Evolutionary conservation across 2,888 invertebrate genomes (phyloP).

Genomic region (Nyleta sp.): DNA sequence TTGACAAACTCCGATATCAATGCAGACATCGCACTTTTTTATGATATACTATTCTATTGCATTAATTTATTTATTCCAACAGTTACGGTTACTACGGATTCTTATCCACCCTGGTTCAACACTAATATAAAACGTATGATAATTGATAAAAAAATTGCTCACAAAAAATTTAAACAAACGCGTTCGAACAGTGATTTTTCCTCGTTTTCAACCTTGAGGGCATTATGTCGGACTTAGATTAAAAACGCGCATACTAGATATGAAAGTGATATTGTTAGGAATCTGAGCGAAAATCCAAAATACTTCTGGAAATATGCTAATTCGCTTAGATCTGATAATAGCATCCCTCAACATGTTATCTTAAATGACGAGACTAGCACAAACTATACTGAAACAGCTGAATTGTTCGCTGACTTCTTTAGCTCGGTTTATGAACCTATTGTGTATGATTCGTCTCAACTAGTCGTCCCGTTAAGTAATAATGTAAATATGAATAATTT

Average conservation of each 20-base stretch:
- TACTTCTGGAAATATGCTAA: constrained; percentile 28
- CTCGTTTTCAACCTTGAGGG: not conserved
- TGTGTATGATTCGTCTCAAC: too few relatives aligned
- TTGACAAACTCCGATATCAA: constrained; percentile 1
- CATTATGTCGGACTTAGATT: not conserved
- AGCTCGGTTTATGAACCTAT: constrained; percentile 3
- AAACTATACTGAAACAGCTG: constrained; percentile 4
- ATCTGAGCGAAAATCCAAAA: not conserved
- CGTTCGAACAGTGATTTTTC: not conserved
- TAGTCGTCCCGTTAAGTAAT: not conserved
- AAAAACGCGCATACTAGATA: not conserved
- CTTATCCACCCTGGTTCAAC: constrained; percentile 7
- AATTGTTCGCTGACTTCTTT: constrained; percentile 11
- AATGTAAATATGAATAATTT: too few relatives aligned
- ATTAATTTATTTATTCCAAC: constrained; percentile 5
- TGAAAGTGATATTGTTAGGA: not conserved
- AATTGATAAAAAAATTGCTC: constrained; percentile 13
- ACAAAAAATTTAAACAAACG: constrained; percentile 3
- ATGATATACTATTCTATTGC: not conserved
- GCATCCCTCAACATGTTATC: not conserved
- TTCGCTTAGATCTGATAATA: not conserved
- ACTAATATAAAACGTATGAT: not conserved
- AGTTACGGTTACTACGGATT: not conserved
- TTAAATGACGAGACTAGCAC: not conserved
- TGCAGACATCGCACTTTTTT: not conserved